phyloP scores from a whole-genome alignment of 2,888 invertebrate genomes.

The Cabera pusaria region DNA sequence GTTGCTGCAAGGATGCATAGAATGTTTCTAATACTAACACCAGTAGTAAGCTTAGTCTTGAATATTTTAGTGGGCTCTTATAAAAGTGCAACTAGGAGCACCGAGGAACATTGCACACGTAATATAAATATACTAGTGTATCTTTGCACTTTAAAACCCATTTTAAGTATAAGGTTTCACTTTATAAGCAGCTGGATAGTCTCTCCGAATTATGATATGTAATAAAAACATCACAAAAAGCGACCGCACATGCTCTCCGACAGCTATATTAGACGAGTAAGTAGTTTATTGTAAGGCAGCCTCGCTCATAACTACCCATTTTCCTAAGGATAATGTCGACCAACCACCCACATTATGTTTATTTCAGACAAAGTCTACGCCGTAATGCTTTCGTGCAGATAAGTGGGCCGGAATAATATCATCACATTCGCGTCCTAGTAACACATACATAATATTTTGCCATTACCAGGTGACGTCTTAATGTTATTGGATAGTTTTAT shows the following conservation, averaged over 20 bases:
- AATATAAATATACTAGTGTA: constrained; percentile 3
- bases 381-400: constrained; percentile 53
- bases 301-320: constrained; percentile 77
- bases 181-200: constrained; percentile 12
- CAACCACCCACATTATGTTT: constrained; percentile 70
- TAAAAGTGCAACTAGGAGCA: constrained; percentile 3
- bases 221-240: constrained; percentile 46
- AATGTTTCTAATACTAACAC: constrained; percentile 7
- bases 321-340: constrained; percentile 69
- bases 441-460: constrained; percentile 23
- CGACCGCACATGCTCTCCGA: constrained; percentile 39
- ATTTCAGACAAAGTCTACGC: constrained; percentile 61
- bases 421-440: constrained; percentile 32
- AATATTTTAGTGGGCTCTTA: constrained; percentile 15
- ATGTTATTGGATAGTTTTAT: constrained; percentile 9
- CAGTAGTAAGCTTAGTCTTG: constrained; percentile 1
- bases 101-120: background rate
- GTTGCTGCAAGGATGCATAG: constrained; percentile 1
- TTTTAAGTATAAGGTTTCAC: constrained; percentile 6
- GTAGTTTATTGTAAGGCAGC: constrained; percentile 72
- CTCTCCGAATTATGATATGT: constrained; percentile 12
- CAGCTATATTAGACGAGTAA: constrained; percentile 68
- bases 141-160: constrained; percentile 8
- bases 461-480: constrained; percentile 3
- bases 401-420: constrained; percentile 44